A percentile compares a stretch with the other conserved stretches of the same genome.
Evolutionary conservation across 2,113 vertebrate genomes (phyloP).

Genomic region (Pica pica): DNA sequence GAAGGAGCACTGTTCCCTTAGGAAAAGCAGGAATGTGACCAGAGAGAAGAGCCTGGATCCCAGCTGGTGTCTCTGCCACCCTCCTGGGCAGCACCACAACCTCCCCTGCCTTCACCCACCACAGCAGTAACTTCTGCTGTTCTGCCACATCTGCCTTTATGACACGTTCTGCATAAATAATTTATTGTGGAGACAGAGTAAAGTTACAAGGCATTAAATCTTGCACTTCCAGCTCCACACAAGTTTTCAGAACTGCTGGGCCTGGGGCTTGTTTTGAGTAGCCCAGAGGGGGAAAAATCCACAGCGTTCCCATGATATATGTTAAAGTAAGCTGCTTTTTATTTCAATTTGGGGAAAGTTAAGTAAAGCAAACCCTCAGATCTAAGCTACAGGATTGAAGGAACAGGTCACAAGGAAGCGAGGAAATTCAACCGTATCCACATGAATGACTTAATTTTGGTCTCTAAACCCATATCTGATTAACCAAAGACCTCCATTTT

Average conservation of each 20-base stretch:
- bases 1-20: not conserved
- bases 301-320: not conserved
- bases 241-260: not conserved
- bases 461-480: conserved; percentile 20
- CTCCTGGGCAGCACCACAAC: not conserved
- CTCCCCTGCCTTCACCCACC: not conserved
- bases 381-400: conserved; percentile 20
- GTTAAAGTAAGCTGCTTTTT: conserved; percentile 29
- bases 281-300: not conserved
- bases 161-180: not conserved
- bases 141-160: not conserved
- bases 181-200: not conserved
- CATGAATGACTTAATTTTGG: not conserved
- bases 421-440: conserved; percentile 29
- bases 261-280: conserved; percentile 14
- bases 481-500: conserved; percentile 13
- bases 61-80: not conserved
- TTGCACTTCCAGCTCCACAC: not conserved
- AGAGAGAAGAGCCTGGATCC: not conserved
- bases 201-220: conserved; percentile 48
- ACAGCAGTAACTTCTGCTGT: not conserved
- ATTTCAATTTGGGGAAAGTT: conserved; percentile 13
- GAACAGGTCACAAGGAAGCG: not conserved
- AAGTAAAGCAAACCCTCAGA: conserved; percentile 29
- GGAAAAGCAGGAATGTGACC: not conserved